Conservation (phyloP, 2,113 vertebrate species). For the Vidua macroura region DNA sequence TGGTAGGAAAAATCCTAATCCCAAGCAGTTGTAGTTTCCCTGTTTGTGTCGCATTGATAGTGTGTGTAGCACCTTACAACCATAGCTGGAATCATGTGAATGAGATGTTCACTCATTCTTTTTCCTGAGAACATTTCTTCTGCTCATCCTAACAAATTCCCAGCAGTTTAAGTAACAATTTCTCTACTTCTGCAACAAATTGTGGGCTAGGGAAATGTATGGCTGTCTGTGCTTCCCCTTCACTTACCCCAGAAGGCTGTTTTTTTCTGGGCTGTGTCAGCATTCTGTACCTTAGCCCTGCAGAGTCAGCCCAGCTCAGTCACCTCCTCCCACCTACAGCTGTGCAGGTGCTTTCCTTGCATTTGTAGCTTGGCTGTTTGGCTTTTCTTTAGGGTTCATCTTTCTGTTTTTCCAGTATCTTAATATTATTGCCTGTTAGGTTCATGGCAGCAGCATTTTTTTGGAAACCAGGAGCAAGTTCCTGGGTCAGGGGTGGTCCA, state of each 20-base stretch:
- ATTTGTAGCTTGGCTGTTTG: neutral
- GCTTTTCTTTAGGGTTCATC: neutral
- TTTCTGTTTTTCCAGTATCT: neutral
- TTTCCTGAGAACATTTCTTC: neutral
- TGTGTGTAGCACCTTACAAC: neutral
- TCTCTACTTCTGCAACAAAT: neutral
- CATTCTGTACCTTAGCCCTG: neutral
- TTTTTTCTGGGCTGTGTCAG: neutral
- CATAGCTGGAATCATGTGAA: rapidly evolving
- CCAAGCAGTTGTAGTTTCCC: neutral
- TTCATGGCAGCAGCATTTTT: neutral
- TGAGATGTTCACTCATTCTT: neutral
- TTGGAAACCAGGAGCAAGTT: neutral
- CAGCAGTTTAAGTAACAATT: neutral
- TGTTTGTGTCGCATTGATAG: neutral
- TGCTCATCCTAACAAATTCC: neutral
- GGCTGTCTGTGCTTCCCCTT: neutral
- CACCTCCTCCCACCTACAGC: neutral
- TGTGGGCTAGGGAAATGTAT: neutral
- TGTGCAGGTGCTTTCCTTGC: neutral
- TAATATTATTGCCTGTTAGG: rapidly evolving
- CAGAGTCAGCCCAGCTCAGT: neutral
- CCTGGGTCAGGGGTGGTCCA: neutral
- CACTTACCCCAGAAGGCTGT: neutral
- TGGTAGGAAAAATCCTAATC: neutral